Conservation (phyloP, 2,797 vertebrate genomes). For the Pogoniulus pusillus region DNA sequence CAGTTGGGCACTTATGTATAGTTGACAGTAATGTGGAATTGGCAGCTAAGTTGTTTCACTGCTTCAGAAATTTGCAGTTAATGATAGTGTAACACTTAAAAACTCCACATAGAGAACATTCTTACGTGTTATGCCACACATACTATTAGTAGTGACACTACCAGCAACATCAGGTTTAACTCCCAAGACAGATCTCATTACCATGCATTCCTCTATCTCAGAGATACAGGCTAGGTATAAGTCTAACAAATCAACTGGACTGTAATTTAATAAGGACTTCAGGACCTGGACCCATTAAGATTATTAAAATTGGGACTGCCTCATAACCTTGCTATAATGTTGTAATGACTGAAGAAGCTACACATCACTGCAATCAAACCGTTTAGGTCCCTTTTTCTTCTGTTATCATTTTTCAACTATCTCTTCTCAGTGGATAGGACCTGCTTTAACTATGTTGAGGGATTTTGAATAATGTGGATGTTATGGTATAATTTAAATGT, state of each 20-base stretch:
- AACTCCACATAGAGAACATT: background rate
- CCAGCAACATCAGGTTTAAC: background rate
- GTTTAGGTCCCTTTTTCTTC: background rate
- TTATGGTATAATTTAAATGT: conserved; percentile 26
- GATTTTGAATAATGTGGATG: background rate
- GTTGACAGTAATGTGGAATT: background rate
- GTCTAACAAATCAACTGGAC: background rate
- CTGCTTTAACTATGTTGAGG: background rate
- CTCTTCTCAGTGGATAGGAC: background rate
- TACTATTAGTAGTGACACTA: background rate
- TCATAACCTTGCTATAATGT: conserved; percentile 8
- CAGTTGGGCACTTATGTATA: background rate
- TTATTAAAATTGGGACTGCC: conserved; percentile 49
- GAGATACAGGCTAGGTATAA: background rate
- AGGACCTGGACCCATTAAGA: background rate
- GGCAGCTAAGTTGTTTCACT: background rate
- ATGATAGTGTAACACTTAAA: background rate
- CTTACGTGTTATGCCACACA: background rate
- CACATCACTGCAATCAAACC: background rate
- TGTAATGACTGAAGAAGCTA: background rate
- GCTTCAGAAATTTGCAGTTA: background rate
- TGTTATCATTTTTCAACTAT: conserved; percentile 1
- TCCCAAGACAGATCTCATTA: background rate
- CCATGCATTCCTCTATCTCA: background rate
- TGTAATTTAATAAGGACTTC: conserved; percentile 17